Conservation (phyloP, 2,888 invertebrate species). For the Ochlodes sylvanus region DNA sequence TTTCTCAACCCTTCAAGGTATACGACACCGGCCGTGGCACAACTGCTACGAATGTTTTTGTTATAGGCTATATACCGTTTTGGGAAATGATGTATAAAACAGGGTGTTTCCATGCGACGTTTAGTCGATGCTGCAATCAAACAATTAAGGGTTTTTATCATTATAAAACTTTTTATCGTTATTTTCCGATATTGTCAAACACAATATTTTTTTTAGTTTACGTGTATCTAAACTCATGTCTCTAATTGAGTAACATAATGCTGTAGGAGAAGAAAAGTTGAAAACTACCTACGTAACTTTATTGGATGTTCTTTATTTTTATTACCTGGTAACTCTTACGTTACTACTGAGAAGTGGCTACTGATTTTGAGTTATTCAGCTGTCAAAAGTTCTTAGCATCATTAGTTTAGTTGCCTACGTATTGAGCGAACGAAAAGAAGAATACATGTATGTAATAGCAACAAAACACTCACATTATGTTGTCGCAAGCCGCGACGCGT, state of each 20-base stretch:
- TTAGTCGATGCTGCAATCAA: not conserved
- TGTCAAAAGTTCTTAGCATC: constrained; percentile 69
- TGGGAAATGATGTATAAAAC: constrained; percentile 5
- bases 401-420: constrained; percentile 68
- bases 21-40: constrained; percentile 62
- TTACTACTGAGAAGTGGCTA: constrained; percentile 38
- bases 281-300: not conserved
- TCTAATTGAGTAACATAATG: not conserved
- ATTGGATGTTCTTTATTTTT: not conserved
- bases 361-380: constrained; percentile 56
- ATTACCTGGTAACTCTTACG: not conserved
- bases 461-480: constrained; percentile 77
- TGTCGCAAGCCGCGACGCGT: constrained; percentile 72
- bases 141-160: not conserved
- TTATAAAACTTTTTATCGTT: not conserved
- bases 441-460: constrained; percentile 62
- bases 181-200: too few species aligned
- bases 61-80: constrained; percentile 6
- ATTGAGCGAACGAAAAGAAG: constrained; percentile 63
- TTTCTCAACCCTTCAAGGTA: constrained; percentile 79
- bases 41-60: constrained; percentile 54
- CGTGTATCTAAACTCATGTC: not conserved
- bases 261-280: not conserved
- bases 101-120: constrained; percentile 5
- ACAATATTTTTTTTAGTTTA: not conserved